Base-by-base conservation (phyloP, 1,140 invertebrate genomes). In the Lucilia cuprina region DNA sequence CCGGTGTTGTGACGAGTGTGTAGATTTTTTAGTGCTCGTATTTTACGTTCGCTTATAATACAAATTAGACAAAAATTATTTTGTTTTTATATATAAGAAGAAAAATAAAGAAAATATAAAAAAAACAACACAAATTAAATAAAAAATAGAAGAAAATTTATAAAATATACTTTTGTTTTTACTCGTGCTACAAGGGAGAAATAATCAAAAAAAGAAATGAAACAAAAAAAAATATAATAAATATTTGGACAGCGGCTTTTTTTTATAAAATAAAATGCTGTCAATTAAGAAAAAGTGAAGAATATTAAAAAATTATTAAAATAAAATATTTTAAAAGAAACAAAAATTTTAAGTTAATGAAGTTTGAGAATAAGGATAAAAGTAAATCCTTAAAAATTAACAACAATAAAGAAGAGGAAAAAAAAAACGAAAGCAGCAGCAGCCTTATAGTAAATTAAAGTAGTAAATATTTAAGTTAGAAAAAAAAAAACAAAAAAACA, bases 1-100 rank as follows among this genome's bases (percentile, higher is more conserved):
- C 77, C 77, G 77, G 77, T 80, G 77, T 80, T 80, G 77, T 80
- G 77, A 49, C 77, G 41, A 80, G 77, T 21, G 77, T 49, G 41
- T 47, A 41, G 30, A 19, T 50, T 30, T 21, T 17, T 50, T 49
- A 49, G 77, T 80, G 77, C 34, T 80, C 77, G 77, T 80, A 49
- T 50, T 21, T 47, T 80, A n/a, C 77, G 77, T 80, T 50, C 47
- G 77, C 77, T 21, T 80, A 49, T 7, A 80, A 47, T 65, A 70
- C 3, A 70, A 70, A 10, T 10, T 19, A 70, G n/a, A 10, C n/a
- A 70, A 70, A 70, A 70, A 70, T 70, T 60, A 60, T 60, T 60
- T 19, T 70, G 65, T 70, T 60, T 70, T 21, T 21, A 70, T 70
- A 70, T 70, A 70, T 70, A 70, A 70, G 5, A 70, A 70, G 5